Conservation (phyloP, 2,113 vertebrate species). For the Psilopogon haemacephalus region DNA sequence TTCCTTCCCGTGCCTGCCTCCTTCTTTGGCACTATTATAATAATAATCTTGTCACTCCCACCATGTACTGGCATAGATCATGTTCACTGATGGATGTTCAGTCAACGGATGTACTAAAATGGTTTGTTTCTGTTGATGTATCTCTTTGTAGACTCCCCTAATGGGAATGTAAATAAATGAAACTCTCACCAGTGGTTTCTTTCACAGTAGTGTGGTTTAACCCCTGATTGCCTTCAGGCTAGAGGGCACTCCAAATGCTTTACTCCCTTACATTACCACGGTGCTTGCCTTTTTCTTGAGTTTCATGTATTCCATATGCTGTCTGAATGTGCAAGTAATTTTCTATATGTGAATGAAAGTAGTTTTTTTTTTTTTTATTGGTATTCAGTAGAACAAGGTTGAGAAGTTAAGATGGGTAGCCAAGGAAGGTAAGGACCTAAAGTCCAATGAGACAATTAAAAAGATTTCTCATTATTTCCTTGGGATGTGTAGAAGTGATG, state of each 20-base stretch:
- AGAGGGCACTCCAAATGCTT: background rate
- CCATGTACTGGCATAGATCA: slow-evolving; percentile 68
- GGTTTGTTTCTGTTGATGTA: slow-evolving; percentile 66
- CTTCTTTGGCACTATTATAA: slow-evolving; percentile 70
- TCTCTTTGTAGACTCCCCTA: slow-evolving; percentile 51
- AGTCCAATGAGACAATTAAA: background rate
- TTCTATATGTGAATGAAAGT: background rate
- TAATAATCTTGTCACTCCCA: slow-evolving; percentile 77
- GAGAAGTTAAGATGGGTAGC: background rate
- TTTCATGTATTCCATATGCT: background rate
- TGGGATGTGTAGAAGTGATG: background rate
- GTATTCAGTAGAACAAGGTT: background rate
- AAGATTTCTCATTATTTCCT: background rate
- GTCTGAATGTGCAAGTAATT: background rate
- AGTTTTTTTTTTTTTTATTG: background rate
- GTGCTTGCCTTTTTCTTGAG: background rate
- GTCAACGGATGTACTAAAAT: slow-evolving; percentile 46
- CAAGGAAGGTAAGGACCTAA: background rate
- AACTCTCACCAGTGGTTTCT: slow-evolving; percentile 41
- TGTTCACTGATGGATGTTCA: slow-evolving; percentile 68
- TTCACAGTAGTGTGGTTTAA: slow-evolving; percentile 50
- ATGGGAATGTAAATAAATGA: slow-evolving; percentile 62
- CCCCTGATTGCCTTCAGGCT: background rate
- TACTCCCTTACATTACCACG: background rate
- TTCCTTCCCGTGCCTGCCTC: slow-evolving; percentile 32